Conservation (phyloP, 92 coral and sea anemone genomes). For the Isaurus tuberculatus region DNA sequence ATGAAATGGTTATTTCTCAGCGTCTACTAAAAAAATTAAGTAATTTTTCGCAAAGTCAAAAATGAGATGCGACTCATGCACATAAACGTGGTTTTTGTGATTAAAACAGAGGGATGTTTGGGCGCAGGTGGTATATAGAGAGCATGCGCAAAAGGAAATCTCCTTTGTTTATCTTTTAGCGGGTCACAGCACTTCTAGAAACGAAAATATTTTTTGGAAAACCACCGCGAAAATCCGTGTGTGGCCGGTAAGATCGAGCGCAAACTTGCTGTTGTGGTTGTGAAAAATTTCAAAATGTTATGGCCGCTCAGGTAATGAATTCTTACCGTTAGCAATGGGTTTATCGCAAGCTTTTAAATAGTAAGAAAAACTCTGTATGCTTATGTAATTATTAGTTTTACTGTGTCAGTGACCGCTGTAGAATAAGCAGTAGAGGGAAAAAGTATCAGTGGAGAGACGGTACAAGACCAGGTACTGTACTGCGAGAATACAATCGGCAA, state of each 20-base stretch:
- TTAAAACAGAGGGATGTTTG: background rate
- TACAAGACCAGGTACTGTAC: background rate
- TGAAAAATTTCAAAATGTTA: background rate
- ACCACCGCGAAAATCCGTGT: slow-evolving; percentile 33
- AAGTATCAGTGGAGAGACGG: background rate
- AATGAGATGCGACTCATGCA: background rate
- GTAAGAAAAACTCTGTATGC: background rate
- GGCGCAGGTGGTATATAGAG: slow-evolving; percentile 26
- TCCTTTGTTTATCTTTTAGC: slow-evolving; percentile 1
- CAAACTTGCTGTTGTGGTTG: slow-evolving; percentile 21
- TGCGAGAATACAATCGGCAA: background rate
- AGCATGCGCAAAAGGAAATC: slow-evolving; percentile 2
- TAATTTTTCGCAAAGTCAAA: background rate
- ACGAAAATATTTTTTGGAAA: slow-evolving; percentile 28
- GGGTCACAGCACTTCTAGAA: slow-evolving; percentile 24
- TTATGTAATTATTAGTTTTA: slow-evolving; percentile 31
- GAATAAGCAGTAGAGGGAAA: background rate
- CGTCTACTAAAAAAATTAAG: background rate
- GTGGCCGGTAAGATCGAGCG: slow-evolving; percentile 22
- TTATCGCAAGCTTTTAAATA: background rate
- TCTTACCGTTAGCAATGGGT: background rate
- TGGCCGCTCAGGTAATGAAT: background rate
- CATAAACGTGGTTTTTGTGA: background rate
- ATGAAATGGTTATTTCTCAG: too few relatives aligned
- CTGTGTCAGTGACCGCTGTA: slow-evolving; percentile 13